phyloP scores from a whole-genome alignment of 2,797 vertebrate species.

The Cynodonichthys magdalenae region DNA sequence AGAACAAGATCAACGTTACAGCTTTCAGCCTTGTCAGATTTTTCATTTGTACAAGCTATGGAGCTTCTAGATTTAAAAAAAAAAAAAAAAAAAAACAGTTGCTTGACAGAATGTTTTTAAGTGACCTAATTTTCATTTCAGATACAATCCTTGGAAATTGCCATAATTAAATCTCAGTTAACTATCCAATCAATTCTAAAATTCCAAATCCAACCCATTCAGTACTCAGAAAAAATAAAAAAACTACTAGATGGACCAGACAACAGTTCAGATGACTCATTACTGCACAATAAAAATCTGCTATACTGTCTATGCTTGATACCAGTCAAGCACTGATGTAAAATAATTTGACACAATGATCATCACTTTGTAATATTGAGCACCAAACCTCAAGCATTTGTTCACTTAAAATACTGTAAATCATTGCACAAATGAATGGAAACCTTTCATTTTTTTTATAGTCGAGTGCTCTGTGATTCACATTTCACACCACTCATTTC shows the following conservation, averaged over 20 bases:
- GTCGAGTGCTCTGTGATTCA: conserved; percentile 37
- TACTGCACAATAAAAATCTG: conserved; percentile 76
- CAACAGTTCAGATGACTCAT: conserved; percentile 59
- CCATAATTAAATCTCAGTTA: neutral
- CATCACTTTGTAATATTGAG: conserved; percentile 54
- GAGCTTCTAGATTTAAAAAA: conserved; percentile 5
- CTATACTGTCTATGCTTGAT: conserved; percentile 86
- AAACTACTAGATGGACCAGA: conserved; percentile 33
- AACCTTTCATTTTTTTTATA: conserved; percentile 33
- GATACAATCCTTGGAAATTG: neutral
- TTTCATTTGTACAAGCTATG: neutral
- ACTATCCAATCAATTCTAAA: neutral
- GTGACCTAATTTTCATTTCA: neutral
- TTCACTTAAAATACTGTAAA: conserved; percentile 67
- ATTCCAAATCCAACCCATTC: conserved; percentile 2
- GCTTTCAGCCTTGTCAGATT: conserved; percentile 70
- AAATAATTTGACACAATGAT: conserved; percentile 67
- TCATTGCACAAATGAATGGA: conserved; percentile 65
- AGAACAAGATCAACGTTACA: conserved; percentile 42
- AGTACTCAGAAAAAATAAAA: conserved; percentile 16
- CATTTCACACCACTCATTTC: conserved; percentile 29
- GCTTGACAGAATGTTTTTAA: conserved; percentile 2
- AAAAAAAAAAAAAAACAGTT: conserved; percentile 4
- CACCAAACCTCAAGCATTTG: conserved; percentile 63
- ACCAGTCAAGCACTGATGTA: conserved; percentile 93